Evolutionary conservation across 2,888 invertebrate genomes (phyloP).

Genomic region (Lymantria monacha): DNA sequence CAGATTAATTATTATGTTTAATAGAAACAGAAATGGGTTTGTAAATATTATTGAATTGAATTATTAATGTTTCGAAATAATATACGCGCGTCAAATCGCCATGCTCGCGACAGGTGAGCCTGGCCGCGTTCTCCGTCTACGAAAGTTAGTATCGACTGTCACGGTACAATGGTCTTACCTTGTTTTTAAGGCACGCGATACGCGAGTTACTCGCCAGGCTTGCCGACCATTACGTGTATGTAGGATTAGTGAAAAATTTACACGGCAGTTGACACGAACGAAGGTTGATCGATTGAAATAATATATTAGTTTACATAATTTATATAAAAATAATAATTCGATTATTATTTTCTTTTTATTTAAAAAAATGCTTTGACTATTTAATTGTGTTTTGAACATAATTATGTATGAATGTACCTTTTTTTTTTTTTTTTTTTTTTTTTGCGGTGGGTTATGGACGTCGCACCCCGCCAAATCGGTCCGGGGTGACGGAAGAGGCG

Average conservation of each 20-base stretch:
- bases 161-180: constrained; percentile 54
- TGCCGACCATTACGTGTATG: constrained; percentile 23
- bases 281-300: background rate
- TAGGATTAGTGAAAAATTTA: constrained; percentile 51
- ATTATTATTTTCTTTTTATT: too few species aligned
- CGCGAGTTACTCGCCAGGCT: constrained; percentile 37
- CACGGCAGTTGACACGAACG: constrained; percentile 35
- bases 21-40: background rate
- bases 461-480: too few species aligned
- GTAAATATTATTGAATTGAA: constrained; percentile 4
- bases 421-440: too few species aligned
- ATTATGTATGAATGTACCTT: too few species aligned
- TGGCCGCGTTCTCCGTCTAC: constrained; percentile 51
- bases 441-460: too few species aligned
- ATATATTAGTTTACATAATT: background rate
- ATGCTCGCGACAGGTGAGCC: constrained; percentile 48
- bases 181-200: constrained; percentile 69
- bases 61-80: constrained; percentile 29
- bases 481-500: too few species aligned
- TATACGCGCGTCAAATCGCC: constrained; percentile 58
- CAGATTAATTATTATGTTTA: constrained; percentile 5
- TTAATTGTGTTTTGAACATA: too few species aligned
- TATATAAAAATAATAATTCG: too few species aligned
- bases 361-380: too few species aligned
- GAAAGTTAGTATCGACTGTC: constrained; percentile 71